Conservation (phyloP, 2,113 vertebrate species). For the Corythornis vintsioides region DNA sequence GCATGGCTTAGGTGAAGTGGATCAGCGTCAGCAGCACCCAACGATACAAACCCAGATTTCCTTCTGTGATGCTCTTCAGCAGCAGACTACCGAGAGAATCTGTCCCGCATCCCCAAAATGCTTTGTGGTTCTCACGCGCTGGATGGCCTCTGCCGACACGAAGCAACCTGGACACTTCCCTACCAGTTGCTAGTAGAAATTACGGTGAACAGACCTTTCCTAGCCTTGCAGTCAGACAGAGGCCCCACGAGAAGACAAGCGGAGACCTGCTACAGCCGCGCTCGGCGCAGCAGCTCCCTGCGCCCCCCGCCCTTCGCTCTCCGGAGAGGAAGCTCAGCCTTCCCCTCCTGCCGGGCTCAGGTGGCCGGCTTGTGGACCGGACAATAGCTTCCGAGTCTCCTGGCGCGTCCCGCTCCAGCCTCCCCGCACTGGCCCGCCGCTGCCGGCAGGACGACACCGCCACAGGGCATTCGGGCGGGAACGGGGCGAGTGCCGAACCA, state of each 20-base stretch:
- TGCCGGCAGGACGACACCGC: not conserved
- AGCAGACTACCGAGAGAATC: not conserved
- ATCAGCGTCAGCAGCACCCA: not conserved
- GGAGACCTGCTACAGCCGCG: not conserved
- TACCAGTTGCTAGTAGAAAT: not conserved
- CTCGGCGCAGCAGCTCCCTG: not conserved
- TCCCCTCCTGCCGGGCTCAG: not conserved
- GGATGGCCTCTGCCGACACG: not conserved
- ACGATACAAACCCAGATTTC: not conserved
- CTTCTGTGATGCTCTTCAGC: not conserved
- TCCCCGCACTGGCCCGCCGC: not conserved
- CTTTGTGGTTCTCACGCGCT: fast-evolving
- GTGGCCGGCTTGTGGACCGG: not conserved
- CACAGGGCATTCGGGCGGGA: not conserved
- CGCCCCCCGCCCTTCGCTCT: not conserved
- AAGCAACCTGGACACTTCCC: not conserved
- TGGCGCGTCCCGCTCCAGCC: not conserved
- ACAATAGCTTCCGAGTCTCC: not conserved
- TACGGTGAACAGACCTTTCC: not conserved
- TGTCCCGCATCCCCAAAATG: not conserved
- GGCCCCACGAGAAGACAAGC: not conserved
- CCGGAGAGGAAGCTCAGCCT: not conserved
- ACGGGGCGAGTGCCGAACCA: not conserved
- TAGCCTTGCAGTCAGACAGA: fast-evolving
- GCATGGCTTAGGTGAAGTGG: not conserved